A percentile compares a stretch with the other conserved stretches of the same genome.
Conservation (phyloP, 2,797 vertebrate species). For the Paguma larvata region DNA sequence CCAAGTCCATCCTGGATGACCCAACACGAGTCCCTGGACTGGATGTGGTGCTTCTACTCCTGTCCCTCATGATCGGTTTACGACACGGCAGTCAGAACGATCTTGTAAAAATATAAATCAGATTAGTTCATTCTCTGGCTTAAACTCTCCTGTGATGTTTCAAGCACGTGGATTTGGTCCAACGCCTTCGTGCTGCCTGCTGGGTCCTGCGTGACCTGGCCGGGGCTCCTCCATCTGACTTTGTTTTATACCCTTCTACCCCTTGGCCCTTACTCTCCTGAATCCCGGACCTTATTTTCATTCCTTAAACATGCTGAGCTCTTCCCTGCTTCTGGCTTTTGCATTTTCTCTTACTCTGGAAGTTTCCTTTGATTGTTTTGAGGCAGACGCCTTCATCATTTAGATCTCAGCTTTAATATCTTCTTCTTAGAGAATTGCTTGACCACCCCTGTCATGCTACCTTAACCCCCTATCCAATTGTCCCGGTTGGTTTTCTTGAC, state of each 20-base stretch:
- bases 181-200: background rate
- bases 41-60: background rate
- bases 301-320: background rate
- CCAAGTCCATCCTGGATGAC: background rate
- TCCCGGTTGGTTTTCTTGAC: background rate
- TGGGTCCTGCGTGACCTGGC: background rate
- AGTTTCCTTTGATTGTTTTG: background rate
- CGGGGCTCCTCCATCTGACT: background rate
- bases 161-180: background rate
- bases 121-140: background rate
- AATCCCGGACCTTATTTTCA: background rate
- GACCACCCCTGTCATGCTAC: background rate
- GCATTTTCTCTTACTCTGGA: background rate
- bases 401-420: background rate
- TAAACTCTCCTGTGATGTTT: background rate
- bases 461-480: background rate
- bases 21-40: background rate
- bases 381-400: background rate
- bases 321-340: background rate
- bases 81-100: background rate
- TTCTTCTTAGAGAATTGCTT: background rate
- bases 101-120: background rate
- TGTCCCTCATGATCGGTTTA: background rate
- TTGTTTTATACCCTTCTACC: background rate
- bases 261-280: background rate